A percentile compares a stretch with the other conserved stretches of the same genome.
These are phyloP conservation scores for Spinibarbus caldwelli DNA, from an alignment of 2,797 vertebrate genomes.

Conservation along the genomic window DNA sequence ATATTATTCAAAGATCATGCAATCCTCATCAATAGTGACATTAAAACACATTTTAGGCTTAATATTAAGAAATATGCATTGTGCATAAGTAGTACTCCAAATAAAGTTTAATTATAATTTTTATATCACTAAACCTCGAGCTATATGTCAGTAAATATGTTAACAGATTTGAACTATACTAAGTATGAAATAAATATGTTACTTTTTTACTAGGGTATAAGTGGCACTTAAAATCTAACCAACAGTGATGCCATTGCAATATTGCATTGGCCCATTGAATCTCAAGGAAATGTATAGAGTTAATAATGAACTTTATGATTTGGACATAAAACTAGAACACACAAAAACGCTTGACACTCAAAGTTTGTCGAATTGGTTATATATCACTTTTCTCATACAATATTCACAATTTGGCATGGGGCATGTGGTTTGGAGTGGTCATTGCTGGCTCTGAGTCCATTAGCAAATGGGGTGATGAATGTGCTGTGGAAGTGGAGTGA, in stretches of 20 bases:
- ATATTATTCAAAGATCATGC: too few species aligned
- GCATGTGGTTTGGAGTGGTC: slow-evolving; percentile 15
- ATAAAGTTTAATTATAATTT: too few species aligned
- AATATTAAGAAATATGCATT: too few species aligned
- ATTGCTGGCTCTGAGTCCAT: slow-evolving; percentile 50
- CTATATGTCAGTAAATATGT: too few species aligned
- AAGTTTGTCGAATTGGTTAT: neutral
- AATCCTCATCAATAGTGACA: too few species aligned
- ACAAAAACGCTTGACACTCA: neutral
- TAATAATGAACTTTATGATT: neutral
- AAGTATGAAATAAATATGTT: neutral
- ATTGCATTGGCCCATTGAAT: too few species aligned
- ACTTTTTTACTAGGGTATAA: neutral
- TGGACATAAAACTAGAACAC: neutral
- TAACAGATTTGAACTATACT: too few species aligned
- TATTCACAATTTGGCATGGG: neutral
- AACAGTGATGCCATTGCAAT: neutral
- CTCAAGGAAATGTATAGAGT: neutral
- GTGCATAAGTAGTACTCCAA: too few species aligned
- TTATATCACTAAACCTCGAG: too few species aligned
- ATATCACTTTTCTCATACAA: neutral
- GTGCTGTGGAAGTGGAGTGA: slow-evolving; percentile 49
- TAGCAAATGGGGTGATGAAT: slow-evolving; percentile 53
- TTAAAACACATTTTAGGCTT: too few species aligned
- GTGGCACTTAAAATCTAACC: neutral